Evolutionary conservation across 2,888 invertebrate genomes (phyloP), one percentile per base, ranked within the genome.

Genomic region (Scaeva pyrastri): DNA sequence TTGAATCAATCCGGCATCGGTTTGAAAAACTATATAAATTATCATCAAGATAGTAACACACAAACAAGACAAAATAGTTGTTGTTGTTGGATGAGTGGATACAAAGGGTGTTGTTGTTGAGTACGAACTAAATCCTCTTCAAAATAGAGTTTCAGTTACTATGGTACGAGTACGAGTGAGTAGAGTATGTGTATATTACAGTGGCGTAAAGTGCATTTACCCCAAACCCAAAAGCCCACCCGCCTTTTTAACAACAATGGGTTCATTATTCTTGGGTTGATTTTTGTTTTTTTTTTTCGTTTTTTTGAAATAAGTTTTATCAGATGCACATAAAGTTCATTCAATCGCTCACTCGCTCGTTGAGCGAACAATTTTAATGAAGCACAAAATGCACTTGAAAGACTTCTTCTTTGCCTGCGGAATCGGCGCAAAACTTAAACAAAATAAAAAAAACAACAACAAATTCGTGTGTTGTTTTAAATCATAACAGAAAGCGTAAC

Each of bases 341-440:
- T 78, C 72, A 45, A 60, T 70, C 39, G 48, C 43, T 48, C 36
- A 62, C 16, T 62, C 62, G 31, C 14, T 60, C 21, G 41, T 43
- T 58, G 70, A n/a, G 43, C 39, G 79, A 73, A 55, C 75, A 71
- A 70, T 81, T 81, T 81, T 64, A 81, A 75, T 81, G 81, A 81
- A 70, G 62, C 70, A 43, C 21, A 45, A 55, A 75, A 43, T 75
- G 48, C 81, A 71, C 70, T 81, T 71, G 75, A 62, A 64, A 62
- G 75, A 56, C 70, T 71, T 71, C 66, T 39, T 26, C 71, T 52
- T 48, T 36, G 62, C 68, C 21, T 68, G 21, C 39, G 21, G n/a
- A 39, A 52, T 50, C 36, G 68, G 21, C 6, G n/a, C n/a, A n/a
- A n/a, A 50, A 36, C 12, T 21, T 4, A 52, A 68, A 48, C 4